Percentiles rank a stretch among this genome's conserved stretches.
phyloP scores from a whole-genome alignment of 2,888 invertebrate species.

The Caenorhabditis sulstoni region DNA sequence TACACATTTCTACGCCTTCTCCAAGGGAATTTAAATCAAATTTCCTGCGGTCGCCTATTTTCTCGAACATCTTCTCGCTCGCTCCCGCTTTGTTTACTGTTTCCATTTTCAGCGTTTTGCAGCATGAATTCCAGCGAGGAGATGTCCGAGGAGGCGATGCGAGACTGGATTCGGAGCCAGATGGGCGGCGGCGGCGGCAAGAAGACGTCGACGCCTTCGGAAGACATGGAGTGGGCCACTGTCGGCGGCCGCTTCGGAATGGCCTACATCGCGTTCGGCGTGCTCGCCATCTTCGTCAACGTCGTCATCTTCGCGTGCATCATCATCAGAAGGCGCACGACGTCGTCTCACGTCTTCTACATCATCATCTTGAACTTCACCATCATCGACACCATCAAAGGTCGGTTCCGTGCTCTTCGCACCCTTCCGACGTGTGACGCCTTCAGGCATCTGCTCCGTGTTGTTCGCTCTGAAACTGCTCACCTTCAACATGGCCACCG shows the following conservation, averaged over 20 bases:
- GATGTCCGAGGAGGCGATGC: conserved; percentile 47
- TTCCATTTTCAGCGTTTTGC: too few relatives aligned
- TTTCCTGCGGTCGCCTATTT: too few relatives aligned
- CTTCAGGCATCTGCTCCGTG: conserved; percentile 62
- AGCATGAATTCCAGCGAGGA: conserved; percentile 11
- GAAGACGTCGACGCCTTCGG: conserved; percentile 1
- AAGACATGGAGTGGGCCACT: conserved; percentile 53
- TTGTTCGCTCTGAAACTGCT: conserved; percentile 68
- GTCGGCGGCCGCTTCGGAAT: conserved; percentile 61
- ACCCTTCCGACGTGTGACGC: neutral
- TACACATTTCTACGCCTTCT: too few relatives aligned
- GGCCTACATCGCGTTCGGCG: conserved; percentile 60
- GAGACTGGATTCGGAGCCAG: conserved; percentile 43
- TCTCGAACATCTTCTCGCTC: neutral
- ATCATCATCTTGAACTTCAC: conserved; percentile 74
- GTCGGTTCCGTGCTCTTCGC: conserved; percentile 27
- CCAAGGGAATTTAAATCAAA: too few relatives aligned
- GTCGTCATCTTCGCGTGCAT: conserved; percentile 58
- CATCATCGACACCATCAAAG: conserved; percentile 72
- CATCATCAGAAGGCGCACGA: conserved; percentile 54
- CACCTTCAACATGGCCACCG: conserved; percentile 65
- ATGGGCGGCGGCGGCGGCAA: conserved; percentile 26
- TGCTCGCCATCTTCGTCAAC: conserved; percentile 63
- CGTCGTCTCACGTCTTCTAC: conserved; percentile 72
- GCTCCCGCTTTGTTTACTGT: too few relatives aligned